These are phyloP conservation scores for Zelleria hepariella DNA, from an alignment of 2,888 invertebrate species.

Conservation along the genomic window DNA sequence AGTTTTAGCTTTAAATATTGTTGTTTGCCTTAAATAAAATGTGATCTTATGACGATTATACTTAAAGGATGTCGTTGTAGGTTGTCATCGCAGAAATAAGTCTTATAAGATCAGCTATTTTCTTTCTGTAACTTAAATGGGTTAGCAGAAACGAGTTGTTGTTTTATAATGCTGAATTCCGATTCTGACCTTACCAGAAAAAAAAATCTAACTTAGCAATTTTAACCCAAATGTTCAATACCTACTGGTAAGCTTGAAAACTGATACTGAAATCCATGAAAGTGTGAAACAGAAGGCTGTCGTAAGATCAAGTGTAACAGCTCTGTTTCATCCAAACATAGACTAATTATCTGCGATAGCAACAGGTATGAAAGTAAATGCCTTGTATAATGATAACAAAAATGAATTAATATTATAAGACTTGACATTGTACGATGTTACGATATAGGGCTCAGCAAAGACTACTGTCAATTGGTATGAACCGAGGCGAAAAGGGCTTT, in stretches of 20 bases:
- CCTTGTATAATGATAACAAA: constrained; percentile 68
- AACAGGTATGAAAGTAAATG: constrained; percentile 50
- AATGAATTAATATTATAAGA: constrained; percentile 58
- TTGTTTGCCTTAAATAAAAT: constrained; percentile 71
- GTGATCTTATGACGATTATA: constrained; percentile 71
- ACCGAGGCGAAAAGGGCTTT: constrained; percentile 44
- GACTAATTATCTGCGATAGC: constrained; percentile 28
- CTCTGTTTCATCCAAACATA: background rate
- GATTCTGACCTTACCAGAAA: too few relatives aligned
- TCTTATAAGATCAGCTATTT: background rate
- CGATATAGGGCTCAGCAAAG: constrained; percentile 39
- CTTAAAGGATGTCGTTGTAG: constrained; percentile 50
- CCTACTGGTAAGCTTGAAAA: background rate
- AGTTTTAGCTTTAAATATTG: constrained; percentile 70
- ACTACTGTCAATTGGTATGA: constrained; percentile 49
- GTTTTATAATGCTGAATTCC: too few relatives aligned
- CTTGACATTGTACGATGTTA: constrained; percentile 51
- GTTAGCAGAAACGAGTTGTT: background rate
- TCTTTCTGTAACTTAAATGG: background rate
- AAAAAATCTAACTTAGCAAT: too few relatives aligned
- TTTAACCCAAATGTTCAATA: background rate
- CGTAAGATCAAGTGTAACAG: background rate
- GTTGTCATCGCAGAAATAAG: constrained; percentile 32
- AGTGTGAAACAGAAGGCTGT: background rate
- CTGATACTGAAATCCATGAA: background rate